Evolutionary conservation across 2,113 vertebrate species (phyloP).

Genomic region (Vidua macroura): DNA sequence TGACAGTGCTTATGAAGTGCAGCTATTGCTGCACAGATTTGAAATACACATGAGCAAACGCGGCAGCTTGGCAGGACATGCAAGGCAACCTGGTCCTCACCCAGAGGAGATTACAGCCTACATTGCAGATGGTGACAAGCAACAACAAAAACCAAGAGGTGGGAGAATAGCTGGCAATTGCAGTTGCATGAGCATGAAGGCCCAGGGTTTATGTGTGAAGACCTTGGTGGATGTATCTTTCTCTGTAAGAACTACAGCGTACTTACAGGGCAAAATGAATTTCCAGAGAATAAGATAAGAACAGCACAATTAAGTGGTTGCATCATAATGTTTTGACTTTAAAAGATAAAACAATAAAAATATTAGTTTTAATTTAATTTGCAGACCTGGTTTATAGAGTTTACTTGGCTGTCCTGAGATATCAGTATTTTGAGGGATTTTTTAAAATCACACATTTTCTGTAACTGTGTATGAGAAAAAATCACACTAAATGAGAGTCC

Average conservation of each 20-base stretch:
- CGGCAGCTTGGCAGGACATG: background rate
- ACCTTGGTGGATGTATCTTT: background rate
- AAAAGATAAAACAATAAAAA: background rate
- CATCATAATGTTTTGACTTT: background rate
- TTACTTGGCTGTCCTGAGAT: background rate
- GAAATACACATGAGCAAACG: background rate
- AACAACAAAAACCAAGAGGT: background rate
- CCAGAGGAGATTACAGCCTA: background rate
- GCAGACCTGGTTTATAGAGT: background rate
- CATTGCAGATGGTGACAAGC: background rate
- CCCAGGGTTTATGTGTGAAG: background rate
- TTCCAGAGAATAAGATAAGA: background rate
- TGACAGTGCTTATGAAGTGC: background rate
- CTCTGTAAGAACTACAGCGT: background rate
- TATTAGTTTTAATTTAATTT: background rate
- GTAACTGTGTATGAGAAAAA: background rate
- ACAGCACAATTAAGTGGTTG: background rate
- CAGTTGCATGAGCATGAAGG: background rate
- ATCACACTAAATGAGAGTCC: background rate
- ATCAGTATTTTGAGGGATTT: background rate
- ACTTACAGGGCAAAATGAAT: background rate
- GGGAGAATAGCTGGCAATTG: background rate
- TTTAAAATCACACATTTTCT: background rate
- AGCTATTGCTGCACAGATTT: background rate
- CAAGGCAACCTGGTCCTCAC: fast-evolving